Percentiles rank a stretch among this genome's conserved stretches.
Conservation (phyloP, 2,888 invertebrate species). For the Torymus aiolomorphi region DNA sequence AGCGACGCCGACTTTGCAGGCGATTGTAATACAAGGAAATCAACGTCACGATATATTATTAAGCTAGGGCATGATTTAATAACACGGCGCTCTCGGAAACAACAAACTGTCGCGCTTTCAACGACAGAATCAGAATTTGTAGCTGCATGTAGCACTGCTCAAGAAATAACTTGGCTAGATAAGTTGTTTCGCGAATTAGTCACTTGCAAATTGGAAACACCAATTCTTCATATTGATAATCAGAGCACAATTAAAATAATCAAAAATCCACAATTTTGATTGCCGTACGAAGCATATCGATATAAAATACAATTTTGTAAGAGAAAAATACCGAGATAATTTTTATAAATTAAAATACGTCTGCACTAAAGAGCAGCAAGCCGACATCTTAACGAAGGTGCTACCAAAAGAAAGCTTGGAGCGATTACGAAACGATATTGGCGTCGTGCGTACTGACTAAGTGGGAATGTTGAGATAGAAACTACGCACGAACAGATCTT, state of each 20-base stretch:
- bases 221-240: background rate
- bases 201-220: background rate
- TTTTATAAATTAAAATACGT: background rate
- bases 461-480: conserved; percentile 13
- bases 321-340: background rate
- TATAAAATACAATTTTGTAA: background rate
- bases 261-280: conserved; percentile 3
- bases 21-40: too few relatives aligned
- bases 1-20: too few relatives aligned
- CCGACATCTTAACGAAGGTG: conserved; percentile 4
- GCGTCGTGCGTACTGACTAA: conserved; percentile 6
- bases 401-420: background rate
- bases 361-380: background rate
- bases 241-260: conserved; percentile 9
- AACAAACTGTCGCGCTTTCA: too few relatives aligned
- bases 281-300: conserved; percentile 2
- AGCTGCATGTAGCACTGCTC: conserved; percentile 1
- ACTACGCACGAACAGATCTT: too few relatives aligned
- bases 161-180: conserved; percentile 7
- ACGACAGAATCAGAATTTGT: too few relatives aligned
- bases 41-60: too few relatives aligned
- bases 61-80: too few relatives aligned
- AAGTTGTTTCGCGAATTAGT: background rate
- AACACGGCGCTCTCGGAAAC: too few relatives aligned
- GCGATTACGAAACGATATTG: conserved; percentile 5